Percentiles rank a stretch among this genome's conserved stretches.
These are phyloP conservation scores for Cheilinus undulatus DNA, from an alignment of 2,113 vertebrate species.

Conservation along the genomic window DNA sequence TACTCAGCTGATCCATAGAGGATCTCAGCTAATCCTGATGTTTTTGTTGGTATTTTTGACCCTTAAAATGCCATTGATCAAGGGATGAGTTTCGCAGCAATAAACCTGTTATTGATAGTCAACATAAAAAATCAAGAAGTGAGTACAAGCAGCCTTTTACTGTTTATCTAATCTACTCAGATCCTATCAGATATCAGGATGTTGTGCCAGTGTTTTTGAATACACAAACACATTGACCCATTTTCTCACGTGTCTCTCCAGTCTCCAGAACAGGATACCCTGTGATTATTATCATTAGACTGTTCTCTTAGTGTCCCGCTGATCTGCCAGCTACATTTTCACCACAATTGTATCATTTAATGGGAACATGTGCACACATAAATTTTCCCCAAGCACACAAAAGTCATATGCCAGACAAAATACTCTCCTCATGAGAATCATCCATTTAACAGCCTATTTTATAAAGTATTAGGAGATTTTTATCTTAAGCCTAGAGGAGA, in stretches of 20 bases:
- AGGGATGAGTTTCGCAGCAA: neutral
- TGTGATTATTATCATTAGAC: conserved; percentile 12
- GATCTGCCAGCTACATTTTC: neutral
- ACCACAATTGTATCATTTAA: conserved; percentile 8
- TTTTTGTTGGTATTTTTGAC: conserved; percentile 43
- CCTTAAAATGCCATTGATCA: conserved; percentile 32
- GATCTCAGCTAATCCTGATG: conserved; percentile 46
- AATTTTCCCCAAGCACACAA: conserved; percentile 5
- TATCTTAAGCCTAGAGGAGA: conserved; percentile 1
- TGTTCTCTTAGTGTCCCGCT: conserved; percentile 1
- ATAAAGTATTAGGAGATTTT: conserved; percentile 19
- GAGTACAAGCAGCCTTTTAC: no score
- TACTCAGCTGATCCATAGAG: conserved; percentile 40
- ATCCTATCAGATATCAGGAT: neutral
- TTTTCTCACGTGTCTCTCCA: conserved; percentile 8
- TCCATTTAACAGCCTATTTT: conserved; percentile 9
- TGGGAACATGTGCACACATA: neutral
- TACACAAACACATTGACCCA: conserved; percentile 13
- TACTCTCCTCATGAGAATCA: conserved; percentile 7
- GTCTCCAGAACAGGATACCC: neutral
- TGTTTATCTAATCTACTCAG: no score
- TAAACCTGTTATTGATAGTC: no score
- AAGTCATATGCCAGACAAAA: neutral
- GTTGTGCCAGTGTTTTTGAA: neutral
- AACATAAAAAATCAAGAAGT: no score